phyloP scores from a whole-genome alignment of 2,888 invertebrate genomes.

The Limnephilus rhombicus region DNA sequence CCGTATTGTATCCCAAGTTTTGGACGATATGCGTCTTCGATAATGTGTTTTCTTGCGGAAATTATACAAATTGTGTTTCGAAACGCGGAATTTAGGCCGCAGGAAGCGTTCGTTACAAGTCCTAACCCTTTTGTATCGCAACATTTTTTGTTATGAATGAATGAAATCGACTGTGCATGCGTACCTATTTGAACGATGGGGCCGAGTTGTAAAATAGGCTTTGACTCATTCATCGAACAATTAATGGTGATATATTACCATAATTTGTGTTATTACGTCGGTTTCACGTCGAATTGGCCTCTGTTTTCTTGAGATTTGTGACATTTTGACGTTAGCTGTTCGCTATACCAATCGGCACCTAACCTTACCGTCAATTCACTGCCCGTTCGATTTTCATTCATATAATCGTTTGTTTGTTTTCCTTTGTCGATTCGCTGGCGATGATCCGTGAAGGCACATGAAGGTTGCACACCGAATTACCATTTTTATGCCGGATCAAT shows the following conservation, averaged over 20 bases:
- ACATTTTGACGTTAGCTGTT: constrained; percentile 50
- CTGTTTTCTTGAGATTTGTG: constrained; percentile 39
- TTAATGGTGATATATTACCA: constrained; percentile 55
- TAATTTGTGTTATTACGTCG: constrained; percentile 46
- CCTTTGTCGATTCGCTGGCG: constrained; percentile 29
- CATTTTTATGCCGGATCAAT: constrained; percentile 3
- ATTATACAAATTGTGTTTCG: not conserved
- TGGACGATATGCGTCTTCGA: not conserved
- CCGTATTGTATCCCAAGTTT: constrained; percentile 29
- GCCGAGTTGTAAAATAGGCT: constrained; percentile 55
- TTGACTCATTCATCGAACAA: constrained; percentile 51
- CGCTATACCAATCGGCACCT: constrained; percentile 38
- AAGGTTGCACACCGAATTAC: constrained; percentile 12
- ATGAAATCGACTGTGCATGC: constrained; percentile 50
- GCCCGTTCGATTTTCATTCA: constrained; percentile 41
- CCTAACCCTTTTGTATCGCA: constrained; percentile 48
- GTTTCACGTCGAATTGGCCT: constrained; percentile 13
- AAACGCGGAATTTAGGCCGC: constrained; percentile 11
- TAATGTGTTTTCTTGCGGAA: constrained; percentile 38
- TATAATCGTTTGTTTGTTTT: constrained; percentile 48
- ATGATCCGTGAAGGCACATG: constrained; percentile 11
- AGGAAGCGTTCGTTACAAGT: constrained; percentile 11
- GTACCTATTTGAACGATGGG: constrained; percentile 45
- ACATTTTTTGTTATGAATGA: constrained; percentile 60
- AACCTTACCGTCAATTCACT: constrained; percentile 57